Evolutionary conservation across 2,888 invertebrate species (phyloP), one percentile per base, ranked within the genome.

Genomic region (Pherbina coryleti): DNA sequence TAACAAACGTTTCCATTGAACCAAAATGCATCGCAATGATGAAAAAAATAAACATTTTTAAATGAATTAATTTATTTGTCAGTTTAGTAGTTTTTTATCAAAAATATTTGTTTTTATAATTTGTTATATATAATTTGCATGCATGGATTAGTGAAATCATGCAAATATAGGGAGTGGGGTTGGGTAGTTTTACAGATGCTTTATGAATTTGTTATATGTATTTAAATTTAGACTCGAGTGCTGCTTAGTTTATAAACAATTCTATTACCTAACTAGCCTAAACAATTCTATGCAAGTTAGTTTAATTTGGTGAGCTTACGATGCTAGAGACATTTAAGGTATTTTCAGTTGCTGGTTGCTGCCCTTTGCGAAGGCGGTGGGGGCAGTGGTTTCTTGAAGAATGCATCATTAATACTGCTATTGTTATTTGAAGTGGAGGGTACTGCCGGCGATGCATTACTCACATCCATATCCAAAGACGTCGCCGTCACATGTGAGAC

Each of bases 301-400:
- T 25, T 71, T 31, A 71, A 71, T 19, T 66, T 66, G 37, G 37
- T 44, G 9, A 49, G 25, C 67, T 25, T 49, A 67, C 22, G 22
- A 22, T 34, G 31, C 57, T 60, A 60, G 37, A 34, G 22, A 34
- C 22, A 22, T 25, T 7, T 25, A 49, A 34, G n/a, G 17, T 11
- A 4, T 71, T 53, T 34, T 31, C 22, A 37, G n/a, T 19, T 44
- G 44, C 67, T 70, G 28, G 37, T 44, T 49, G 64, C 25, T 25
- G 69, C 51, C 49, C 49, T 69, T 78, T 14, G 75, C 31, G 28
- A 76, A 57, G 44, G 69, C 34, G 72, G 75, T 71, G 83, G 83
- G 44, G 84, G 84, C 76, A 84, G 76, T n/a, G 86, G 82, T 67
- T 82, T 82, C 49, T 85, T 82, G 72, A 84, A 84, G 75, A 82